Evolutionary conservation across 2,888 invertebrate genomes (phyloP).

Genomic region (Meteorus cinctellus): DNA sequence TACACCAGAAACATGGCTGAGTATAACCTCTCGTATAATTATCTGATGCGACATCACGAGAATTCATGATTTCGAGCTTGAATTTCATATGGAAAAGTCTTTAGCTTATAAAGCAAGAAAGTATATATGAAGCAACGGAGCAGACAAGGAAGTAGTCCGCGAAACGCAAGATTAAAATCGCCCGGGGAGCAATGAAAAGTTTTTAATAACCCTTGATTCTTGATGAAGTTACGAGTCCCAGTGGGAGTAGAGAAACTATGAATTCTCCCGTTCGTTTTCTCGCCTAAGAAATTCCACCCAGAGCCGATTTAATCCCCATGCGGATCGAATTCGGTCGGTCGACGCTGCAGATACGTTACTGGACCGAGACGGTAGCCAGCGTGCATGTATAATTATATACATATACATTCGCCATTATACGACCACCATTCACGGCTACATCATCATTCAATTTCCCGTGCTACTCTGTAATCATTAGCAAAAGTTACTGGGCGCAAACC

Average conservation of each 20-base stretch:
- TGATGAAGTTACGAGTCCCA: slow-evolving; percentile 62
- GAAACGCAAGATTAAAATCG: slow-evolving; percentile 64
- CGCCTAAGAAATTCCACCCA: slow-evolving; percentile 19
- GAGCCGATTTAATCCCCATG: slow-evolving; percentile 41
- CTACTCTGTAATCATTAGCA: slow-evolving; percentile 18
- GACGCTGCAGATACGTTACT: neutral
- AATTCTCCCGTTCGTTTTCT: slow-evolving; percentile 17
- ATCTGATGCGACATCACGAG: slow-evolving; percentile 65
- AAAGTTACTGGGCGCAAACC: neutral
- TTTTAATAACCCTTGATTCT: slow-evolving; percentile 69
- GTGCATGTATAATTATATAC: neutral
- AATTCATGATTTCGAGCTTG: slow-evolving; percentile 65
- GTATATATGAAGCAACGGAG: neutral
- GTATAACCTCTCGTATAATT: slow-evolving; percentile 59
- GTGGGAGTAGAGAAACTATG: slow-evolving; percentile 34
- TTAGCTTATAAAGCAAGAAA: neutral
- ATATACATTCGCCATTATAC: neutral
- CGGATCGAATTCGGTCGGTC: slow-evolving; percentile 9
- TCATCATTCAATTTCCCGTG: slow-evolving; percentile 16
- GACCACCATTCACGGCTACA: neutral
- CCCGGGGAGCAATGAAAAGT: slow-evolving; percentile 63
- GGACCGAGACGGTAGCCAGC: neutral
- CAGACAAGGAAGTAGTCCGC: slow-evolving; percentile 11
- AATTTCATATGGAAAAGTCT: slow-evolving; percentile 51
- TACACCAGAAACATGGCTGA: slow-evolving; percentile 11